Conservation (phyloP, 2,888 invertebrate species). For the Sinohyriopsis cumingii region DNA sequence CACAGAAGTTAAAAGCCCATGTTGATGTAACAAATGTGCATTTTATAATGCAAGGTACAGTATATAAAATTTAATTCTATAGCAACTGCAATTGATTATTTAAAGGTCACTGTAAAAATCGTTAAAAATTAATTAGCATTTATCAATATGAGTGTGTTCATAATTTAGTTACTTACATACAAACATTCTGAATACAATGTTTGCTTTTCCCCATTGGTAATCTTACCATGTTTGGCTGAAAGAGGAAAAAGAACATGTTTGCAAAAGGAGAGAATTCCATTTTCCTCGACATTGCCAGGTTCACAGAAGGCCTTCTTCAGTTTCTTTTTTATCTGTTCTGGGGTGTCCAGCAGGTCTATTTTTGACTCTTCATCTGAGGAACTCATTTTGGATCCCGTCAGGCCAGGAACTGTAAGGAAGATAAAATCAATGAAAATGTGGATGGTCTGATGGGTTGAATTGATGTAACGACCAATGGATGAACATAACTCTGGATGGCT, state of each 20-base stretch:
- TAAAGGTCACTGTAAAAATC: no score
- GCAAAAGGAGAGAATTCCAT: constrained; percentile 94
- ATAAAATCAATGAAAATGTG: not conserved
- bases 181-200: not conserved
- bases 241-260: constrained; percentile 89
- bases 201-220: no score
- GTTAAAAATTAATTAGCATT: no score
- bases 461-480: no score
- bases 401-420: constrained; percentile 66
- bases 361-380: constrained; percentile 98
- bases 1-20: no score
- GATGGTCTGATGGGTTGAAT: no score
- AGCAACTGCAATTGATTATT: no score
- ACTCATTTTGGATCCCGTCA: constrained; percentile 83
- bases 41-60: no score
- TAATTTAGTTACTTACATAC: no score
- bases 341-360: constrained; percentile 95
- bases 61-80: no score
- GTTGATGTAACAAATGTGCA: no score
- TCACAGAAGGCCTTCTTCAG: constrained; percentile 79
- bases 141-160: not conserved
- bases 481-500: no score
- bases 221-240: constrained; percentile 35
- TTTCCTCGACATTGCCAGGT: constrained; percentile 91
- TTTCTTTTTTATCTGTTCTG: constrained; percentile 92